Evolutionary conservation across 2,113 vertebrate species (phyloP), one percentile per base, ranked within the genome.

Genomic region (Prochilodus magdalenae): DNA sequence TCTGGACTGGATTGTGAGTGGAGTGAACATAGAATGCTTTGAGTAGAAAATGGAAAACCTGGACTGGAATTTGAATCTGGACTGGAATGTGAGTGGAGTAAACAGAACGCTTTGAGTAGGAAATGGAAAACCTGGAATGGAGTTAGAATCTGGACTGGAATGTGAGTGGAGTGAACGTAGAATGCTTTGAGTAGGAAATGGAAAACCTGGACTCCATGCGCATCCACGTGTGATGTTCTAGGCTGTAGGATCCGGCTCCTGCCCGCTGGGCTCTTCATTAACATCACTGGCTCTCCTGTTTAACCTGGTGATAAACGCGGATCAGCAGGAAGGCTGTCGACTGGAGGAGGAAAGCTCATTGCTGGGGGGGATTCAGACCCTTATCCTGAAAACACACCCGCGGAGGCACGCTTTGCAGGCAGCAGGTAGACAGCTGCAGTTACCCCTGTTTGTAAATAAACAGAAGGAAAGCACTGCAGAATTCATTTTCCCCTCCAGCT

Each of bases 401-500:
- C n/a, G n/a, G n/a, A 57, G n/a, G n/a, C 57, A 26, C n/a, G n/a
- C n/a, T 55, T 27, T 27, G 65, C 82, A 20, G 27, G 82, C 86
- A 84, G 60, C 89, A 81, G 89, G 91, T 91, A 90, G 83, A 83
- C 72, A 72, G 71, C 89, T 90, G 59, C 76, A 33, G 87, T 83
- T 66, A 69, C 86, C 85, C 87, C 77, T 81, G 47, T 87, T 83
- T 67, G 88, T 90, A 92, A 91, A 91, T 91, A 92, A 91, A 92
- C 89, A 89, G 90, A 90, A 90, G 91, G 87, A 91, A 89, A 84
- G 88, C 83, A 16, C 77, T 85, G 86, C 77, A 89, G 87, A 91
- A 93, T 93, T 91, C 86, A 91, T 92, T 91, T 88, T 81, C 89
- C 90, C 89, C 90, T 91, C 90, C 91, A 92, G 91, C 92, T 93